Evolutionary conservation across 2,113 vertebrate genomes (phyloP).

Genomic region (Dissostichus mawsoni): DNA sequence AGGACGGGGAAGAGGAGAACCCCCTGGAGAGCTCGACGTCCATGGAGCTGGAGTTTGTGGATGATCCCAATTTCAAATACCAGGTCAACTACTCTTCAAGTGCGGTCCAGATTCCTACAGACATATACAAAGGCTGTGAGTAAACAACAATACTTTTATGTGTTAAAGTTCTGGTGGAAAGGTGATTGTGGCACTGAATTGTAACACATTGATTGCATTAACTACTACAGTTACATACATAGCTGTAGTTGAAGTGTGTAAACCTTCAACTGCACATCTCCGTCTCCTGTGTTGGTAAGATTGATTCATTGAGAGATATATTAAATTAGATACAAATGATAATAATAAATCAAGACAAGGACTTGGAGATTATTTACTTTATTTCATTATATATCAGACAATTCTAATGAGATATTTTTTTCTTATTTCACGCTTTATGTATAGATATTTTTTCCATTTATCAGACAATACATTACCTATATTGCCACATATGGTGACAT

Average conservation of each 20-base stretch:
- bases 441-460: no score
- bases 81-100: slow-evolving; percentile 98
- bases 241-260: no score
- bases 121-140: slow-evolving; percentile 99
- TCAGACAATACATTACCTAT: no score
- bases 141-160: slow-evolving; percentile 49
- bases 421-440: neutral
- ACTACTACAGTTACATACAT: neutral
- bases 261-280: no score
- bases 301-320: neutral
- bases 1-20: slow-evolving; percentile 88
- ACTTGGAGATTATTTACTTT: neutral
- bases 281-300: no score
- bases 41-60: slow-evolving; percentile 93
- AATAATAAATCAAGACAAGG: no score
- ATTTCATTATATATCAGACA: no score
- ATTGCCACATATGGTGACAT: no score
- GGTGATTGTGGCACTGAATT: neutral
- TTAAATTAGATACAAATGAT: neutral
- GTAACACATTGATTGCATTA: neutral
- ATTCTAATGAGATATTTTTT: neutral
- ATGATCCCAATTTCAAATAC: slow-evolving; percentile 95
- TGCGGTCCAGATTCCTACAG: slow-evolving; percentile 99
- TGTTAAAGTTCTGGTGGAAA: neutral
- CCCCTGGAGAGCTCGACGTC: slow-evolving; percentile 87